Evolutionary conservation across 2,888 invertebrate species (phyloP), one percentile per base, ranked within the genome.

Genomic region (Agonopterix subpropinquella): DNA sequence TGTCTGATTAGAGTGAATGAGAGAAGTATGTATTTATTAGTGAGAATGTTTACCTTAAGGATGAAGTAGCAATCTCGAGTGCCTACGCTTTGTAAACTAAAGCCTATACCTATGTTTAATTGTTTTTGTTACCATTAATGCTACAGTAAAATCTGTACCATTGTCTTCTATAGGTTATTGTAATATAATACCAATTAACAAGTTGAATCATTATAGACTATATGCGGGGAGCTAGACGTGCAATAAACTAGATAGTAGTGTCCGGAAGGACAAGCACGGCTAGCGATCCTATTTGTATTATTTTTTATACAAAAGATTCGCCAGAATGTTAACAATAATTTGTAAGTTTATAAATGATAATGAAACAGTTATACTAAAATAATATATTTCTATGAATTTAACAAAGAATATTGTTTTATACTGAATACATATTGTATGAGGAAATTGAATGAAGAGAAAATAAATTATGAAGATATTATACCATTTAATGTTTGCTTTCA

Each of bases 371-470:
- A 85, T 87, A 86, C 78, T 85, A 85, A 85, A 78, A 77, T 87
- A 87, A 87, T 88, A 87, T 87, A 88, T 88, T 87, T 87, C 85
- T 87, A 88, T 86, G 73, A 84, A 81, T 85, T 82, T 88, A 87
- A 88, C 86, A 87, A 86, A 87, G 82, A 82, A 83, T 85, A 88
- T 87, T 86, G 86, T 88, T 88, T 88, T 88, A 82, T 88, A 88
- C 82, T 79, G 80, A 80, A 81, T 80, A 81, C 84, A 80, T 87
- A 86, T 82, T 87, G 86, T 87, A 87, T 84, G 69, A 83, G 75
- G 62, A 45, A 77, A 76, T 71, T 68, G 70, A 72, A 70, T 61
- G 70, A 70, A 73, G 77, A 81, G 72, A 77, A 77, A 87, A 86
- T 88, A 87, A 87, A 88, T 81, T 86, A 87, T 85, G 79, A 86